Evolutionary conservation across 2,113 vertebrate species (phyloP).

Genomic region (Procapra przewalskii): DNA sequence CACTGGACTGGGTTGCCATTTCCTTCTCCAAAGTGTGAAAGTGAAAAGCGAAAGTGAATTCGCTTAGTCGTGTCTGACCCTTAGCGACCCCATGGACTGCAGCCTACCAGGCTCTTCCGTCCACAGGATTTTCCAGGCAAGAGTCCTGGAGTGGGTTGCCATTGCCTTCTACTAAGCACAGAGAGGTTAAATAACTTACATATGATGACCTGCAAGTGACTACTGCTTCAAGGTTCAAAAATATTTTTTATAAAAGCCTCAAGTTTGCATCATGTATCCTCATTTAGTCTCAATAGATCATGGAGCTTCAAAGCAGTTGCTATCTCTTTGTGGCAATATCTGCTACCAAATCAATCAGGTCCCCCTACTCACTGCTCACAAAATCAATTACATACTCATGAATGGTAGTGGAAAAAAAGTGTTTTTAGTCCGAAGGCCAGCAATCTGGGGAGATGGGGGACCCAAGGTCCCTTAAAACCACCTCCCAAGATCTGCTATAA

Average conservation of each 20-base stretch:
- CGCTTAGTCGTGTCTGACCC: no score
- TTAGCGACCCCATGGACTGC: no score
- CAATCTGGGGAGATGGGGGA: neutral
- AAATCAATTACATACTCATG: neutral
- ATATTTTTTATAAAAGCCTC: neutral
- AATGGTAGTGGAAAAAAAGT: neutral
- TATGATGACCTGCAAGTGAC: neutral
- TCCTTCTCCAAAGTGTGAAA: no score
- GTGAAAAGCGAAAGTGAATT: no score
- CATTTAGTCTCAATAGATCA: neutral
- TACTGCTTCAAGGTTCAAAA: neutral
- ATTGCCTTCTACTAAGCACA: neutral
- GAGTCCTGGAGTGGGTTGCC: no score
- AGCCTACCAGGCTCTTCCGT: no score
- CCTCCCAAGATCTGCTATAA: neutral
- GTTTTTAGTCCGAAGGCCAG: neutral
- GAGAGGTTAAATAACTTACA: neutral
- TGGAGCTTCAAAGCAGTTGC: neutral
- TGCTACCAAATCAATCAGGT: neutral
- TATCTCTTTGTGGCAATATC: neutral
- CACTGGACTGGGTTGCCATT: no score
- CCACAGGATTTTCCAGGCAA: no score
- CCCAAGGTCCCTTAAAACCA: neutral
- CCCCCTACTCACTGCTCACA: neutral
- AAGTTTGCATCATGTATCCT: neutral